These are phyloP conservation scores for Phoenicopterus ruber DNA, from an alignment of 2,113 vertebrate species.

Conservation along the genomic window DNA sequence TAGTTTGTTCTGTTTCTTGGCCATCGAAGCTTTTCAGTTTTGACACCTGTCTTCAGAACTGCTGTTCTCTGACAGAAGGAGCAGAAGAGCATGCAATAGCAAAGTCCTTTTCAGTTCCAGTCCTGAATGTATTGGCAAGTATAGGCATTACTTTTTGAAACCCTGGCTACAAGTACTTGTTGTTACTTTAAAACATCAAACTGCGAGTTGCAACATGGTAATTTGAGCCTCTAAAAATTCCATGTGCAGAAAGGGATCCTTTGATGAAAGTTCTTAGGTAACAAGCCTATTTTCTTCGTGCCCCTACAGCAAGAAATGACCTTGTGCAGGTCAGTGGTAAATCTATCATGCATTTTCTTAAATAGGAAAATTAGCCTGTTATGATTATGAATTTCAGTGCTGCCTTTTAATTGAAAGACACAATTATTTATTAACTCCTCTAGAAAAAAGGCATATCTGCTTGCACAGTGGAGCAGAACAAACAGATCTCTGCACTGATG, in stretches of 20 bases:
- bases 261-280: neutral
- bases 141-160: neutral
- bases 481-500: neutral
- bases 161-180: neutral
- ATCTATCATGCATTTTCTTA: neutral
- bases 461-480: neutral
- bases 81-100: neutral
- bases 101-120: neutral
- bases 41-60: neutral
- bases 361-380: neutral
- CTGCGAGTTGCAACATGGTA: neutral
- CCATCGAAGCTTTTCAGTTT: neutral
- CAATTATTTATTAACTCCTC: neutral
- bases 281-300: neutral
- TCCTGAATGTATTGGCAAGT: neutral
- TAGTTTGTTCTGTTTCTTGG: neutral
- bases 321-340: neutral
- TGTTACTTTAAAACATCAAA: neutral
- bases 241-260: neutral
- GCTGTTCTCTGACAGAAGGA: neutral
- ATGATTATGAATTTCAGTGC: neutral
- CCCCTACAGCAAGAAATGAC: neutral
- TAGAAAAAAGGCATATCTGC: neutral
- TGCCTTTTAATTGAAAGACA: conserved; percentile 2
- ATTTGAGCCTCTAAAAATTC: neutral